Evolutionary conservation across 2,888 invertebrate genomes (phyloP).

Genomic region (Cephus pulcher): DNA sequence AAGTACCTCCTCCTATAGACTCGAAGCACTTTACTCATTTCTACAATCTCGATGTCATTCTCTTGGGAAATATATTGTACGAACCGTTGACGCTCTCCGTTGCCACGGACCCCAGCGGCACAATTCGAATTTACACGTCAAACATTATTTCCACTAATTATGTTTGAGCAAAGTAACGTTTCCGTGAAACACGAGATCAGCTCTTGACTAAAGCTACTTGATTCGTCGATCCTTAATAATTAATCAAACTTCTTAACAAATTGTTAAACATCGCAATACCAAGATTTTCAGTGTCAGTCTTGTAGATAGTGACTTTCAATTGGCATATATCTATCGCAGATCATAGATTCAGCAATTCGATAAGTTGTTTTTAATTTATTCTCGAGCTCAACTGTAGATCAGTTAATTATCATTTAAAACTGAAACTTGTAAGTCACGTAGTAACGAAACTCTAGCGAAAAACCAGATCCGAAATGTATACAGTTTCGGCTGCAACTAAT

Average conservation of each 20-base stretch:
- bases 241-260: not conserved
- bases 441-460: too few species aligned
- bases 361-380: not conserved
- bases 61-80: not conserved
- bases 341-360: not conserved
- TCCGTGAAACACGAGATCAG: not conserved
- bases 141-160: conserved; percentile 3
- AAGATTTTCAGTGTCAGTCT: not conserved
- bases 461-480: too few species aligned
- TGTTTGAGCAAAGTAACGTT: not conserved
- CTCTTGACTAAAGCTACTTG: not conserved
- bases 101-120: not conserved
- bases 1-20: not conserved
- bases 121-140: conserved; percentile 1
- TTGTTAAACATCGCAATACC: not conserved
- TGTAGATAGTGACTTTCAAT: not conserved
- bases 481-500: too few species aligned
- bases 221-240: not conserved
- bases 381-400: not conserved
- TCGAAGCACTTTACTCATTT: not conserved
- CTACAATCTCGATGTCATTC: not conserved
- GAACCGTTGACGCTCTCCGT: not conserved
- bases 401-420: not conserved
- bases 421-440: too few species aligned
- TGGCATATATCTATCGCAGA: not conserved